Conservation (phyloP, 2,888 invertebrate genomes). For the Disparrhopalites patrizii region DNA sequence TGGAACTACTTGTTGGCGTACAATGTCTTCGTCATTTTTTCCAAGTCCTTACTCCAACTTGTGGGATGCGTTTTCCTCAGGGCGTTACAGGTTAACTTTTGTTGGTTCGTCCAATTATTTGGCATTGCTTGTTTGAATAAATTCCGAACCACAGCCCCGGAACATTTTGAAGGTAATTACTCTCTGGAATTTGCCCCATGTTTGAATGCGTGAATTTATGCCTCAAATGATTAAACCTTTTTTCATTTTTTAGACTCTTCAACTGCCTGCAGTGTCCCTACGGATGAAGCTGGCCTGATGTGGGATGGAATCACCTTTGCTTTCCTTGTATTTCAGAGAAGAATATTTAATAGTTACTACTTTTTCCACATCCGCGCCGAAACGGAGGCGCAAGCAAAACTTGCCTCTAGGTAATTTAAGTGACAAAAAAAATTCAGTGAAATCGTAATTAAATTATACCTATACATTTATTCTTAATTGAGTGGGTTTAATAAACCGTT, state of each 20-base stretch:
- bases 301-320: slow-evolving; percentile 96
- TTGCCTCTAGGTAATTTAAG: slow-evolving; percentile 73
- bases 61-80: slow-evolving; percentile 78
- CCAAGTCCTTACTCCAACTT: slow-evolving; percentile 83
- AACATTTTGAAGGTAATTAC: slow-evolving; percentile 23
- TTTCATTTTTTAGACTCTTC: too few species aligned
- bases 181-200: too few species aligned
- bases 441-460: not conserved
- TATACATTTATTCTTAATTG: not conserved
- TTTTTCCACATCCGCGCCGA: slow-evolving; percentile 96
- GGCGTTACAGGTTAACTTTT: slow-evolving; percentile 57
- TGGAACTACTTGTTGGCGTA: slow-evolving; percentile 89
- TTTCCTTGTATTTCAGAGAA: slow-evolving; percentile 83
- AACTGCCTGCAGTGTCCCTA: slow-evolving; percentile 62
- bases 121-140: slow-evolving; percentile 85
- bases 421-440: not conserved
- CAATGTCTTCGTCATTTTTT: slow-evolving; percentile 81
- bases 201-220: too few species aligned
- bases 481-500: not conserved
- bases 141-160: slow-evolving; percentile 53
- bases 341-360: slow-evolving; percentile 91
- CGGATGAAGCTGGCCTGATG: slow-evolving; percentile 79
- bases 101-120: slow-evolving; percentile 75
- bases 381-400: slow-evolving; percentile 86
- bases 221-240: too few species aligned